These are phyloP conservation scores for Hermodice carunculata DNA, from an alignment of 2,888 invertebrate genomes.

Conservation along the genomic window DNA sequence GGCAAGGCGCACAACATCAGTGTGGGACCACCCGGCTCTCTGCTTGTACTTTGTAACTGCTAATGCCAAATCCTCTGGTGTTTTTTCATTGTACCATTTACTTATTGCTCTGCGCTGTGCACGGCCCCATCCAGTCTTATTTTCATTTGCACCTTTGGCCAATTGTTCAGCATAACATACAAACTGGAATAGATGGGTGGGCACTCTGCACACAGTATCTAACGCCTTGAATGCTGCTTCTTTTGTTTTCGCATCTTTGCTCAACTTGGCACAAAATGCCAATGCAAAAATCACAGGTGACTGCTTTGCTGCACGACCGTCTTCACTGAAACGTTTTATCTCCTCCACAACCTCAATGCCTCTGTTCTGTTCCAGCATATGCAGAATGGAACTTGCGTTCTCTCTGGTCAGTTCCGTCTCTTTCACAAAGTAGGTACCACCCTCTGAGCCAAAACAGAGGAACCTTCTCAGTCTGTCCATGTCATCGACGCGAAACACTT, in stretches of 20 bases:
- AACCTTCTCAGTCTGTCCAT: constrained; percentile 57
- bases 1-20: constrained; percentile 75
- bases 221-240: constrained; percentile 74
- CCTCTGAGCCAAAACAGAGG: constrained; percentile 57
- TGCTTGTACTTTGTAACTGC: constrained; percentile 77
- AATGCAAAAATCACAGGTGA: constrained; percentile 75
- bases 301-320: constrained; percentile 65
- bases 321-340: constrained; percentile 51
- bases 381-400: constrained; percentile 39
- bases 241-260: constrained; percentile 70
- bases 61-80: constrained; percentile 76
- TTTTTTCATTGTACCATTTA: constrained; percentile 78
- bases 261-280: constrained; percentile 75
- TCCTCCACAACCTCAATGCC: constrained; percentile 59
- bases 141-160: constrained; percentile 57
- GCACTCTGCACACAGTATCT: constrained; percentile 74
- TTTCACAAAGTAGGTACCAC: constrained; percentile 40
- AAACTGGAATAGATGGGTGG: constrained; percentile 78
- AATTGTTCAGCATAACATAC: constrained; percentile 74
- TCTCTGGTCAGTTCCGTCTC: not conserved
- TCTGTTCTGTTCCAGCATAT: constrained; percentile 54
- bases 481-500: too few species aligned
- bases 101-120: constrained; percentile 77
- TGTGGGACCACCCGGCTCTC: constrained; percentile 80
- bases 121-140: constrained; percentile 74